Percentiles rank a stretch among this genome's conserved stretches.
phyloP scores from a whole-genome alignment of 2,113 vertebrate species.

The Lampris incognitus region DNA sequence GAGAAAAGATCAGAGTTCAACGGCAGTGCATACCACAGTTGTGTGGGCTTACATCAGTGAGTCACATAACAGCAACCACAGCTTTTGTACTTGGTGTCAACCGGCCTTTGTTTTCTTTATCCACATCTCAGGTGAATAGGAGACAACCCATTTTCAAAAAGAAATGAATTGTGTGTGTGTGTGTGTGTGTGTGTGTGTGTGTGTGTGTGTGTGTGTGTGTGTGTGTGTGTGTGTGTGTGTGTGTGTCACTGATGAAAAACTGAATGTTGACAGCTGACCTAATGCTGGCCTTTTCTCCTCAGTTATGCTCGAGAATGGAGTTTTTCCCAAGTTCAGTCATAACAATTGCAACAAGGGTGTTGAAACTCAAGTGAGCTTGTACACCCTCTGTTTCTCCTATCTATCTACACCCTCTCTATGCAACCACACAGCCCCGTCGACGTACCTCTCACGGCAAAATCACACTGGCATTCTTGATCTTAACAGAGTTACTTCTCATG shows the following conservation, averaged over 20 bases:
- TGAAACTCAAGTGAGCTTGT: conserved; percentile 13
- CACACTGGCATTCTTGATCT: conserved; percentile 10
- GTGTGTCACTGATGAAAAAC: not conserved
- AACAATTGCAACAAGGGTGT: conserved; percentile 13
- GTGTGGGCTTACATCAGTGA: not conserved
- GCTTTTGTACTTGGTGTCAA: no score
- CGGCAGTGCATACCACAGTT: conserved; percentile 1
- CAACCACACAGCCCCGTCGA: conserved; percentile 5
- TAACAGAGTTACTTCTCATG: not conserved
- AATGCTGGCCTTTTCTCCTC: conserved; percentile 3
- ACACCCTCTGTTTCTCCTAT: conserved; percentile 11
- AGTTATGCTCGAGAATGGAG: conserved; percentile 11
- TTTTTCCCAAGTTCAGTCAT: not conserved
- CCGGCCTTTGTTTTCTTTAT: no score
- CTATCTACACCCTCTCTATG: not conserved
- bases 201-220: no score
- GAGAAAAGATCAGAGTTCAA: conserved; percentile 47
- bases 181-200: no score
- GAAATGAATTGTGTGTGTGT: no score
- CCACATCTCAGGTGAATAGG: no score
- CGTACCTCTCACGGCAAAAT: conserved; percentile 14
- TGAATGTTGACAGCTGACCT: conserved; percentile 28
- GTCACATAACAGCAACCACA: conserved; percentile 4
- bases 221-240: no score
- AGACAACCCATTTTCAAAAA: no score